Evolutionary conservation across 2,888 invertebrate genomes (phyloP).

Genomic region (Drosophila picticornis): DNA sequence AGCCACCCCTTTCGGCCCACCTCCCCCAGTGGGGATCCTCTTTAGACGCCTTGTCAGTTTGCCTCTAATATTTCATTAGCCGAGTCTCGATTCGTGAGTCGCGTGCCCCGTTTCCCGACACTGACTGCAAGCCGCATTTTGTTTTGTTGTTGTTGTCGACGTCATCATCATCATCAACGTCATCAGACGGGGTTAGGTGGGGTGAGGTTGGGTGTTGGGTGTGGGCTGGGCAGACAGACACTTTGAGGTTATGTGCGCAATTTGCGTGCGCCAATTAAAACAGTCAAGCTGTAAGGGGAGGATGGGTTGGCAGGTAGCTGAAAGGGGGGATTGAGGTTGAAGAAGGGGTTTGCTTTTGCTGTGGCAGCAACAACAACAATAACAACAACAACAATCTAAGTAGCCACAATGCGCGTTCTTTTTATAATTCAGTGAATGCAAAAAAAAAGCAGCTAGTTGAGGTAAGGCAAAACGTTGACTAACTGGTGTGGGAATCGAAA

Average conservation of each 20-base stretch:
- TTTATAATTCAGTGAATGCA: slow-evolving; percentile 58
- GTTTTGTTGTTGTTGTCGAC: background rate
- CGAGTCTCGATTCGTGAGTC: slow-evolving; percentile 62
- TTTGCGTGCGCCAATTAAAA: slow-evolving; percentile 77
- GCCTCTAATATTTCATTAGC: slow-evolving; percentile 75
- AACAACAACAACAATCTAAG: slow-evolving; percentile 36
- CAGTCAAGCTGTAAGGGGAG: background rate
- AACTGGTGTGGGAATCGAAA: background rate
- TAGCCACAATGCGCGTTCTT: slow-evolving; percentile 34
- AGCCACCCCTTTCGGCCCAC: background rate
- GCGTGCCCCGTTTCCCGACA: slow-evolving; percentile 36
- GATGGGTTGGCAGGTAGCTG: background rate
- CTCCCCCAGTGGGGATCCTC: slow-evolving; percentile 46
- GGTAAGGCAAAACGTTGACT: slow-evolving; percentile 14
- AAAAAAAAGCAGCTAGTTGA: slow-evolving; percentile 22
- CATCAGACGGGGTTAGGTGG: slow-evolving; percentile 4
- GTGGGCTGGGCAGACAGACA: slow-evolving; percentile 28
- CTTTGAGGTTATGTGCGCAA: slow-evolving; percentile 74
- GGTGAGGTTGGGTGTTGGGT: background rate
- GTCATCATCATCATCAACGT: slow-evolving; percentile 43
- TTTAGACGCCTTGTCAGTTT: slow-evolving; percentile 67
- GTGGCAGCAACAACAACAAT: background rate
- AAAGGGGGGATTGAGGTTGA: background rate
- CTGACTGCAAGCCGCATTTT: slow-evolving; percentile 12
- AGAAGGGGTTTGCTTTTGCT: background rate